Evolutionary conservation across 2,888 invertebrate genomes (phyloP).

Genomic region (Drosophila mercatorum): DNA sequence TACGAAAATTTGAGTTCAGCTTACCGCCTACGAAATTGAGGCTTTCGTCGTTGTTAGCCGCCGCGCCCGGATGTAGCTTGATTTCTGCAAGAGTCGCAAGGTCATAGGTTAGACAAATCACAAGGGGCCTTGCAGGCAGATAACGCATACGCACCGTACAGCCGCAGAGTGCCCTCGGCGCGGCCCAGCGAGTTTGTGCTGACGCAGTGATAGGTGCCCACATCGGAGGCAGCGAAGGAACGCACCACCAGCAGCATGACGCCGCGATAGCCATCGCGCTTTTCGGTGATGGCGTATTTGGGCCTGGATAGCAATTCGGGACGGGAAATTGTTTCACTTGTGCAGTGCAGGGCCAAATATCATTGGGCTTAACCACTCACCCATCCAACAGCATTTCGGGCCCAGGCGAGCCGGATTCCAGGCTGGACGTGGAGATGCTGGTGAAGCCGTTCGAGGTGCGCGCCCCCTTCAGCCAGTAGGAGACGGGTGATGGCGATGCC

Average conservation of each 20-base stretch:
- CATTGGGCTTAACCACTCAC: conserved; percentile 85
- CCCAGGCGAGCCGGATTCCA: conserved; percentile 83
- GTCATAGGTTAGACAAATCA: conserved; percentile 7
- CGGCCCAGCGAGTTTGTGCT: conserved; percentile 89
- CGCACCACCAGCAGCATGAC: conserved; percentile 84
- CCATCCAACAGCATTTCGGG: conserved; percentile 93
- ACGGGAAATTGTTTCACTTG: background rate
- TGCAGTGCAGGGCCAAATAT: background rate
- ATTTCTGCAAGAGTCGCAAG: conserved; percentile 79
- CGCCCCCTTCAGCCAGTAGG: conserved; percentile 85
- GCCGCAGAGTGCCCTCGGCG: conserved; percentile 88
- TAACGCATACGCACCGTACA: conserved; percentile 86
- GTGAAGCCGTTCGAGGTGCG: conserved; percentile 83
- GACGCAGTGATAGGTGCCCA: conserved; percentile 91
- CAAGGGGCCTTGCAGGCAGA: conserved; percentile 34
- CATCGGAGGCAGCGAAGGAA: conserved; percentile 86
- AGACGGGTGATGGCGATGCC: conserved; percentile 89
- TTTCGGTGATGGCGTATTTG: conserved; percentile 85
- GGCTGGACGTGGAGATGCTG: conserved; percentile 74
- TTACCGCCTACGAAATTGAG: conserved; percentile 82
- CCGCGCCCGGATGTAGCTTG: conserved; percentile 84
- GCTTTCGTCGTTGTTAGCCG: conserved; percentile 83
- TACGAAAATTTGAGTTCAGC: conserved; percentile 17
- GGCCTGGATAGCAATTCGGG: conserved; percentile 68
- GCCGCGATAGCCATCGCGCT: conserved; percentile 84